Evolutionary conservation across 2,113 vertebrate species (phyloP).

Genomic region (Arenaria interpres): DNA sequence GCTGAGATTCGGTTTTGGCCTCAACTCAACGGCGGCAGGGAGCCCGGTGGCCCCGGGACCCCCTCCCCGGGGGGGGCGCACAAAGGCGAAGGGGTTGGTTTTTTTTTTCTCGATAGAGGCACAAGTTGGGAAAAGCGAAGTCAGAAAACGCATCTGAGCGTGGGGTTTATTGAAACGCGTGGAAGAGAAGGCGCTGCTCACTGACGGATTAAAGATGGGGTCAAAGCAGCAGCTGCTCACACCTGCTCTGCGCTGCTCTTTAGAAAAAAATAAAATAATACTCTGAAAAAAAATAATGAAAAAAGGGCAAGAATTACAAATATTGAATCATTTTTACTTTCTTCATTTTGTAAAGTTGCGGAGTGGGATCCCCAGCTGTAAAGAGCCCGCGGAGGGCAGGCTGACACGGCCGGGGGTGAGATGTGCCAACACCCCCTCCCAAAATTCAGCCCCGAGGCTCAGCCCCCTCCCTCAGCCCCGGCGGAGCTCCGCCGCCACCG

Average conservation of each 20-base stretch:
- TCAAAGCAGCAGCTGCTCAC: background rate
- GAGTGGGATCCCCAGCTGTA: background rate
- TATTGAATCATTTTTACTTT: background rate
- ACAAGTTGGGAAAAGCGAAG: background rate
- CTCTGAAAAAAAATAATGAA: rapidly evolving
- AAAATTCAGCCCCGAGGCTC: background rate
- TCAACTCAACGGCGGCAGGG: constrained; percentile 10
- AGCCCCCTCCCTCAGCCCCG: background rate
- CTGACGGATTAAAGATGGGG: background rate
- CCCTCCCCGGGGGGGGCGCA: background rate
- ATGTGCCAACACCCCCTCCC: background rate
- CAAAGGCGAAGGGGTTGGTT: too few relatives aligned
- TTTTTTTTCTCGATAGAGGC: background rate
- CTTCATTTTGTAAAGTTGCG: background rate
- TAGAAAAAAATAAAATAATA: background rate
- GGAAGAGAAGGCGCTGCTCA: background rate
- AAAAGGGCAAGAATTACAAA: background rate
- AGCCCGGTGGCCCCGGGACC: background rate
- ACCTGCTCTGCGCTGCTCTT: background rate
- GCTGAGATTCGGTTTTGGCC: background rate
- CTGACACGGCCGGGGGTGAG: too few relatives aligned
- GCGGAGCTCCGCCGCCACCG: background rate
- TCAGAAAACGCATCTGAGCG: background rate
- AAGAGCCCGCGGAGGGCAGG: background rate
- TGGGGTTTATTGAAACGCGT: background rate